These are phyloP conservation scores for Hypselothyrea guttata DNA, from an alignment of 2,888 invertebrate genomes.

Conservation along the genomic window DNA sequence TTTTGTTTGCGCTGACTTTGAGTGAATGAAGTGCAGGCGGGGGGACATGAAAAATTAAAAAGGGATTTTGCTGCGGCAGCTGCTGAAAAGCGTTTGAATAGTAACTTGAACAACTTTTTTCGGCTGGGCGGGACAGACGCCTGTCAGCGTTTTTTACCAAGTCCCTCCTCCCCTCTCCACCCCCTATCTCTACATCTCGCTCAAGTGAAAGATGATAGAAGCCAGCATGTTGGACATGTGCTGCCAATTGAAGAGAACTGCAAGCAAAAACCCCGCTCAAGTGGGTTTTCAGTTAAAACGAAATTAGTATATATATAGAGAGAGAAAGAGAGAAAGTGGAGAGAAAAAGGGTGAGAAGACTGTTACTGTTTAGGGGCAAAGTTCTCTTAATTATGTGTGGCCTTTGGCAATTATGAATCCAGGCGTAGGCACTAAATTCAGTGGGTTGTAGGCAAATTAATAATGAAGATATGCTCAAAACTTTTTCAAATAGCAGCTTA, in stretches of 20 bases:
- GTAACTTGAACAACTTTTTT: constrained; percentile 67
- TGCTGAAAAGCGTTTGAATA: constrained; percentile 71
- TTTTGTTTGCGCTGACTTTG: constrained; percentile 70
- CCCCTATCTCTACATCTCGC: too few species aligned
- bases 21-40: constrained; percentile 44
- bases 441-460: not conserved
- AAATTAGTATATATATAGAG: not conserved
- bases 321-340: not conserved
- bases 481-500: too few species aligned
- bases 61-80: constrained; percentile 71
- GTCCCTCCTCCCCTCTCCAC: constrained; percentile 31
- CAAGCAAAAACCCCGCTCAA: constrained; percentile 28
- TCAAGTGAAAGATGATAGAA: constrained; percentile 47
- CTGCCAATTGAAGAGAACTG: constrained; percentile 33
- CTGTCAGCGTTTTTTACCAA: constrained; percentile 47
- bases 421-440: not conserved
- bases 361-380: constrained; percentile 1
- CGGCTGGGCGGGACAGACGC: not conserved
- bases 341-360: too few species aligned
- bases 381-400: constrained; percentile 12
- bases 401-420: not conserved
- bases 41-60: constrained; percentile 71
- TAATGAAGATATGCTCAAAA: too few species aligned
- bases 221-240: constrained; percentile 52
- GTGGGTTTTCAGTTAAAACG: constrained; percentile 8